Conservation (phyloP, 2,113 vertebrate species). For the Eulacestoma nigropectus region DNA sequence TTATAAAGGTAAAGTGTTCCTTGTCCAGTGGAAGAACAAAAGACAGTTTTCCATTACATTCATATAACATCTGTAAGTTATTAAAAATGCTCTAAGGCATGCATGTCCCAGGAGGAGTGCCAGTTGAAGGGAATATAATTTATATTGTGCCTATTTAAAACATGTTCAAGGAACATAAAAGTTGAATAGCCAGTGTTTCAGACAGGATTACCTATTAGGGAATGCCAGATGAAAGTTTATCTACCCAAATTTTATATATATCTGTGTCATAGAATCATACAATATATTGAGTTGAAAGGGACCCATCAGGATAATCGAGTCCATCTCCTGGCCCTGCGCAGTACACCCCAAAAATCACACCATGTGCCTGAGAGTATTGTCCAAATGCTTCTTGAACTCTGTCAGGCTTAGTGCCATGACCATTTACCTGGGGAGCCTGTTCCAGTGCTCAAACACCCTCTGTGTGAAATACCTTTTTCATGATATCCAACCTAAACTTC, state of each 20-base stretch:
- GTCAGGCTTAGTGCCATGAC: not conserved
- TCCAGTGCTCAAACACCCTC: not conserved
- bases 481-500: not conserved
- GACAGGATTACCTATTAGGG: not conserved
- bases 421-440: not conserved
- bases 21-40: slow-evolving; percentile 26
- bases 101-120: not conserved
- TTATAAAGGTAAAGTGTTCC: not conserved
- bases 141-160: slow-evolving; percentile 25
- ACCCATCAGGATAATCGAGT: not conserved
- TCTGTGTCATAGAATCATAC: not conserved
- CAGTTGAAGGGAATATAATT: slow-evolving; percentile 17
- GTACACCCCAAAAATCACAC: not conserved
- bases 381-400: not conserved
- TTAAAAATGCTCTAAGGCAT: slow-evolving; percentile 50
- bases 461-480: not conserved
- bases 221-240: not conserved
- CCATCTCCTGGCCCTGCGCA: not conserved
- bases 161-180: slow-evolving; percentile 18
- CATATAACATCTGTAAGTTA: not conserved
- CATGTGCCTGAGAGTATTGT: not conserved
- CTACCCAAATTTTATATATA: not conserved
- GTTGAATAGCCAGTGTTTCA: not conserved
- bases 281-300: not conserved
- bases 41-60: slow-evolving; percentile 8